phyloP scores from a whole-genome alignment of 2,113 vertebrate species.

The Plestiodon gilberti region DNA sequence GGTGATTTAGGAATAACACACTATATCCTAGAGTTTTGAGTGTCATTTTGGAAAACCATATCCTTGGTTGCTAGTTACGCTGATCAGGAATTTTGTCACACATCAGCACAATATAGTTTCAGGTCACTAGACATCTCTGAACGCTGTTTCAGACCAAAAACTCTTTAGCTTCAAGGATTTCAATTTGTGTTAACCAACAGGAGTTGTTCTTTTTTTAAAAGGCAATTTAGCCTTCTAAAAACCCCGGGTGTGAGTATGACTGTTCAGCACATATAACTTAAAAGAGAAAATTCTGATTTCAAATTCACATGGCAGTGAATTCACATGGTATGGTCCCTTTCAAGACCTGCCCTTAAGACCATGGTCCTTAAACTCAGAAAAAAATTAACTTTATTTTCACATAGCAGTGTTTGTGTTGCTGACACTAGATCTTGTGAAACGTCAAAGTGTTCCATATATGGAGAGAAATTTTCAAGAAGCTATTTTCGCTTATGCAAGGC shows the following conservation, averaged over 20 bases:
- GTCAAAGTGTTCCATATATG: neutral
- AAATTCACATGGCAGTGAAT: neutral
- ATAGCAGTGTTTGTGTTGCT: too few species aligned
- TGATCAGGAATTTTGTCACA: conserved; percentile 21
- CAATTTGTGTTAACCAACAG: neutral
- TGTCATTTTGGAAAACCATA: conserved; percentile 45
- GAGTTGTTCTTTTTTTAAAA: neutral
- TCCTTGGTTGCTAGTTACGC: neutral
- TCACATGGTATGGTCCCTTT: neutral
- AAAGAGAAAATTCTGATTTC: neutral
- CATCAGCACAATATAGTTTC: neutral
- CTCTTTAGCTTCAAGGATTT: conserved; percentile 1
- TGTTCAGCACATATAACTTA: neutral
- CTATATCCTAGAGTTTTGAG: neutral
- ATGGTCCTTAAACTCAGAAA: fast-evolving
- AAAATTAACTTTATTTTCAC: too few species aligned
- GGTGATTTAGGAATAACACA: conserved; percentile 18
- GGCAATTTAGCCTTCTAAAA: neutral
- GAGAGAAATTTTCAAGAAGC: neutral
- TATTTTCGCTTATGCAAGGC: neutral
- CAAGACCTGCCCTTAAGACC: neutral
- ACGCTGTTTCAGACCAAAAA: neutral
- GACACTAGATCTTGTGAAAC: neutral
- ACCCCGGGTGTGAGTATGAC: neutral
- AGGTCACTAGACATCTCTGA: neutral